A percentile compares a stretch with the other conserved stretches of the same genome.
phyloP scores from a whole-genome alignment of 2,113 vertebrate genomes.

The Neogale vison region DNA sequence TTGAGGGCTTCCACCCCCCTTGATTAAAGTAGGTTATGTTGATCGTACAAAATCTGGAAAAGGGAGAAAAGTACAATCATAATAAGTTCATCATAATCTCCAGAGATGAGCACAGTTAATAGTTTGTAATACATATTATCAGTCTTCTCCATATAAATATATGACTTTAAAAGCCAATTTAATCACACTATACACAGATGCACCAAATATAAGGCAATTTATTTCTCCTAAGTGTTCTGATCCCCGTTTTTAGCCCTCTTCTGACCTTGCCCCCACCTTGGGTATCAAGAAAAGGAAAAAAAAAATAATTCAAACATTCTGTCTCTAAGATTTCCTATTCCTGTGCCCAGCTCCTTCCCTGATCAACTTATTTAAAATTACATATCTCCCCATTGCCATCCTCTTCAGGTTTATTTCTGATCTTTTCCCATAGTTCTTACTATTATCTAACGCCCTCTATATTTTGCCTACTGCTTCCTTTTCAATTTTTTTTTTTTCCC shows the following conservation, averaged over 20 bases:
- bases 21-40: conserved; percentile 6
- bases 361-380: neutral
- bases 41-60: conserved; percentile 34
- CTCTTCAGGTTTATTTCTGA: neutral
- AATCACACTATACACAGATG: neutral
- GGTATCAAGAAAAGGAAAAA: neutral
- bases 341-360: neutral
- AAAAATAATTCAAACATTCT: neutral
- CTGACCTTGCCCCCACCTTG: neutral
- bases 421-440: neutral
- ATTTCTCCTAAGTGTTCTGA: neutral
- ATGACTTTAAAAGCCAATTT: conserved; percentile 28
- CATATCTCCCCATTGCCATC: neutral
- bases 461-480: neutral
- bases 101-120: conserved; percentile 14
- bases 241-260: neutral
- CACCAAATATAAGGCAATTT: neutral
- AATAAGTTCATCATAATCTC: neutral
- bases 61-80: neutral
- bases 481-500: neutral
- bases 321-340: neutral
- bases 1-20: neutral
- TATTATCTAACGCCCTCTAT: neutral
- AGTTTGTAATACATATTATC: conserved; percentile 25
- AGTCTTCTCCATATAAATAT: conserved; percentile 43